Conservation (phyloP, 2,113 vertebrate genomes). For the Neofelis nebulosa region DNA sequence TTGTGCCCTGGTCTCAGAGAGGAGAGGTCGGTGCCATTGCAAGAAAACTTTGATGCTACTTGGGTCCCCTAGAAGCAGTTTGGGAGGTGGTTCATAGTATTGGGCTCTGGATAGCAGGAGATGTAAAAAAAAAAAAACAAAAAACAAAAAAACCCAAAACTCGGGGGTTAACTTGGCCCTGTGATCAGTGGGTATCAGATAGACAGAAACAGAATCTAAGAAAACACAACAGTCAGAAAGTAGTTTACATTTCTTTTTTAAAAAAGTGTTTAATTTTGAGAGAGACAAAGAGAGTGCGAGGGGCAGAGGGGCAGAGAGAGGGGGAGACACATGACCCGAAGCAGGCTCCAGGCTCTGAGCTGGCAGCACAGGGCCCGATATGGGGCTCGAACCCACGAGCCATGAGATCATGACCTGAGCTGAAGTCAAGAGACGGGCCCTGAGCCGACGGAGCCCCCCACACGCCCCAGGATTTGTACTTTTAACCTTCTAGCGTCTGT, state of each 20-base stretch:
- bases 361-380: no score
- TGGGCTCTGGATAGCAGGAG: background rate
- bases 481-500: background rate
- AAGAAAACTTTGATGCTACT: background rate
- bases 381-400: no score
- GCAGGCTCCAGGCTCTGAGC: no score
- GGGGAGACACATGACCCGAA: no score
- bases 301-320: no score
- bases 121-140: background rate
- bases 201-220: background rate
- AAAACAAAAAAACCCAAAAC: background rate
- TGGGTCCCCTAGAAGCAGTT: background rate
- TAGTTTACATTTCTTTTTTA: background rate
- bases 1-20: background rate
- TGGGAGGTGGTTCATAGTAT: background rate
- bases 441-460: no score
- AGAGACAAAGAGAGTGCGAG: no score
- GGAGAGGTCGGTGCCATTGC: background rate
- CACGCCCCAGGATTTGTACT: background rate
- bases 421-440: no score
- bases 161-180: background rate
- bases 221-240: background rate
- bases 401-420: no score
- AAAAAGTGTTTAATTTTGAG: no score
- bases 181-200: background rate